Evolutionary conservation across 1,140 invertebrate genomes (phyloP).

Genomic region (Panulirus ornatus): DNA sequence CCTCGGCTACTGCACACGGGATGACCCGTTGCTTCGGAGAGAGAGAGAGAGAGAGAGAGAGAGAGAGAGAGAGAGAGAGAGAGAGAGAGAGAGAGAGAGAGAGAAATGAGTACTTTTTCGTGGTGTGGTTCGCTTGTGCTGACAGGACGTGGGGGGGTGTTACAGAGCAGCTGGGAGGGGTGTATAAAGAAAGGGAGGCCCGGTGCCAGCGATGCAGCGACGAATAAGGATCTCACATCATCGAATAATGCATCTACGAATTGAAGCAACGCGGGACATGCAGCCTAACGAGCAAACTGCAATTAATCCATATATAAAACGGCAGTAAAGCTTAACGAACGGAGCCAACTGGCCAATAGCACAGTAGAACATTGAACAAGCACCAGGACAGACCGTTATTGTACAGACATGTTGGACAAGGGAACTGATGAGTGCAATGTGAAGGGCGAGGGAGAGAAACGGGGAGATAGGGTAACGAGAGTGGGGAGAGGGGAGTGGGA

Average conservation of each 20-base stretch:
- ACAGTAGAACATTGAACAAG: constrained; percentile 38
- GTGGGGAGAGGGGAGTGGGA: neutral
- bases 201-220: no score
- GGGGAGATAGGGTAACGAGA: constrained; percentile 16
- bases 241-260: neutral
- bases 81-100: no score
- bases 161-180: no score
- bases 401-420: constrained; percentile 58
- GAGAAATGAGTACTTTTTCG: no score
- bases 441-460: constrained; percentile 39
- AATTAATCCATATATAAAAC: constrained; percentile 28
- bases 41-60: no score
- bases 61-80: no score
- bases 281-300: constrained; percentile 18
- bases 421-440: constrained; percentile 56
- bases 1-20: no score
- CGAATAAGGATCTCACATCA: no score
- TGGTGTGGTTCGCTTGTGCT: no score
- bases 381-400: constrained; percentile 51
- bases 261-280: neutral
- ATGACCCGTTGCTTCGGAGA: no score
- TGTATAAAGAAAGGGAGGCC: no score
- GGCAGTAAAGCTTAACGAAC: constrained; percentile 16
- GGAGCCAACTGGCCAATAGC: constrained; percentile 1
- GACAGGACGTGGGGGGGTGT: no score